Evolutionary conservation across 2,797 vertebrate species (phyloP), one percentile per base, ranked within the genome.

Genomic region (Chloroceryle inda): DNA sequence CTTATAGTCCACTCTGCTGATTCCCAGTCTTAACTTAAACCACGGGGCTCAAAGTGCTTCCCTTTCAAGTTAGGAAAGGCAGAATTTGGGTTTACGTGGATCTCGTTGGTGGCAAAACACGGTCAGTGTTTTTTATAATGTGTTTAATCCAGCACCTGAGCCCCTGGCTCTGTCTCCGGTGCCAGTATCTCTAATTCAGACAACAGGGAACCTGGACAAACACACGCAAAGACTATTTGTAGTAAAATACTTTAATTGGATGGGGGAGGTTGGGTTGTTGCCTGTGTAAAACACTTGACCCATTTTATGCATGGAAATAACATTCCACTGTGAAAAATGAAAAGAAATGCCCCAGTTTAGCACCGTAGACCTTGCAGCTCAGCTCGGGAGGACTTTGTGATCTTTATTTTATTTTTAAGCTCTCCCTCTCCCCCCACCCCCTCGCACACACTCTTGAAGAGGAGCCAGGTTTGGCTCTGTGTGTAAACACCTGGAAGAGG

Each of bases 401-500:
- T 94, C 97, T 97, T 97, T 85, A 89, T 93, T 96, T 95, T 93
- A 63, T 95, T 89, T 92, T 91, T 88, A 55, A 95, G 91, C 55
- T 91, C 72, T 88, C 88, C 95, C 82, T 91, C 20, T 10, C 33
- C 66, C 16, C 66, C 66, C 38, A 20, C 27, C 79, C 90, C 82
- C 63, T 58, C 14, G 0, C 47, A 85, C 1, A 0, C 52, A 78
- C 76, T 95, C 84, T 95, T 98, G 98, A 98, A 90, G 92, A 71
- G n/a, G 42, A 97, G 98, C 97, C 98, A 98, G 97, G 95, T 97
- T 98, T 97, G 97, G 97, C 96, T 96, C 95, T 94, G 97, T 97
- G 97, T 98, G 97, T 98, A 98, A 98, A 98, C 97, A 97, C 97
- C 97, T 98, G 98, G 98, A 97, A 61, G 73, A 10, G 61, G 42